These are phyloP conservation scores for Drosophila falleni DNA, from an alignment of 2,888 invertebrate genomes.

Conservation along the genomic window DNA sequence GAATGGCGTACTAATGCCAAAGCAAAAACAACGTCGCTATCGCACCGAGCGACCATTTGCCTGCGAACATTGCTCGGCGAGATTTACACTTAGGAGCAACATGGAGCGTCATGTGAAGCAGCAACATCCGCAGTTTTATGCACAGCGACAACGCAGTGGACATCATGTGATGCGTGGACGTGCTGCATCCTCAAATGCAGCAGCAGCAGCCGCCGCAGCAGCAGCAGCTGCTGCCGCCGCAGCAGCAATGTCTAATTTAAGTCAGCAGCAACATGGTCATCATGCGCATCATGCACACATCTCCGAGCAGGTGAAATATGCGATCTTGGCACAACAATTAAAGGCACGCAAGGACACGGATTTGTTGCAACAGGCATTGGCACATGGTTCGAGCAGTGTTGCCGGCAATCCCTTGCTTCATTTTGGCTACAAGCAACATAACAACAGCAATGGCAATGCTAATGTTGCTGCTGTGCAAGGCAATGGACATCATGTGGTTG, in stretches of 20 bases:
- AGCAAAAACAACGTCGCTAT: conserved; percentile 95
- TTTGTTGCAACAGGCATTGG: conserved; percentile 83
- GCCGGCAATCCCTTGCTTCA: conserved; percentile 62
- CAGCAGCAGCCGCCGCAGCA: conserved; percentile 58
- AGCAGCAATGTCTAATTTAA: conserved; percentile 66
- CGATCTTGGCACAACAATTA: conserved; percentile 92
- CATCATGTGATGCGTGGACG: conserved; percentile 85
- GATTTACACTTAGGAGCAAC: conserved; percentile 96
- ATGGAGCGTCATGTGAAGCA: conserved; percentile 98
- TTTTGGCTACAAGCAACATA: conserved; percentile 40
- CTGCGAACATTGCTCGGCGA: conserved; percentile 95
- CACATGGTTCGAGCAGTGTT: conserved; percentile 83
- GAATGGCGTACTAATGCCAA: conserved; percentile 95
- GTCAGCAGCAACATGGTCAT: conserved; percentile 37
- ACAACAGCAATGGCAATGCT: conserved; percentile 29
- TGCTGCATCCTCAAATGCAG: conserved; percentile 65
- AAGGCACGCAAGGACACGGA: conserved; percentile 87
- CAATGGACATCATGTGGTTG: conserved; percentile 58
- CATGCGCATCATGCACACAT: conserved; percentile 82
- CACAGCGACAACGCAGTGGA: conserved; percentile 90
- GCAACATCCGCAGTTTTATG: conserved; percentile 96
- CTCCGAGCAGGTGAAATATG: conserved; percentile 90
- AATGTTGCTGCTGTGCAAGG: conserved; percentile 14
- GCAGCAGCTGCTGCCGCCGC: conserved; percentile 60
- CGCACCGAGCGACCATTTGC: conserved; percentile 96